Evolutionary conservation across 2,888 invertebrate genomes (phyloP).

Genomic region (Coenonympha glycerion): DNA sequence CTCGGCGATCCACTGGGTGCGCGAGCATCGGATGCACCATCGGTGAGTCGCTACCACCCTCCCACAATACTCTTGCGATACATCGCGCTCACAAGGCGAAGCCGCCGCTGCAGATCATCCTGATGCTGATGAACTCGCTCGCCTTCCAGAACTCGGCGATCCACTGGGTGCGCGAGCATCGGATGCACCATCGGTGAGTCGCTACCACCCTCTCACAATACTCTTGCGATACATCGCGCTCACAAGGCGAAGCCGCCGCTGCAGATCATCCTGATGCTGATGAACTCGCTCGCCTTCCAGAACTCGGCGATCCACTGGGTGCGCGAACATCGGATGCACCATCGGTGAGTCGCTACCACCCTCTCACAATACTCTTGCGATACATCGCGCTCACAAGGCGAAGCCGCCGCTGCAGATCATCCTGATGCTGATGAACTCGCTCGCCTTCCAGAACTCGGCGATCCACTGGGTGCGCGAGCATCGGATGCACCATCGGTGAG

Average conservation of each 20-base stretch:
- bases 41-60: no score
- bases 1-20: conserved; percentile 32
- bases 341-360: conserved; percentile 51
- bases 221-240: no score
- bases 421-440: conserved; percentile 36
- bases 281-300: conserved; percentile 37
- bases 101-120: conserved; percentile 34
- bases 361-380: no score
- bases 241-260: conserved; percentile 39
- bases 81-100: conserved; percentile 40
- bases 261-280: conserved; percentile 37
- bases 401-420: conserved; percentile 35
- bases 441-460: conserved; percentile 36
- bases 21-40: conserved; percentile 41
- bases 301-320: conserved; percentile 34
- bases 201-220: no score
- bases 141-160: conserved; percentile 36
- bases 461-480: conserved; percentile 38
- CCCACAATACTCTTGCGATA: no score
- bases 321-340: conserved; percentile 40
- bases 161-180: conserved; percentile 37
- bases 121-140: conserved; percentile 37
- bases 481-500: conserved; percentile 46
- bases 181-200: conserved; percentile 47
- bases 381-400: conserved; percentile 40